phyloP scores from a whole-genome alignment of 2,797 vertebrate species.

The Huso huso region DNA sequence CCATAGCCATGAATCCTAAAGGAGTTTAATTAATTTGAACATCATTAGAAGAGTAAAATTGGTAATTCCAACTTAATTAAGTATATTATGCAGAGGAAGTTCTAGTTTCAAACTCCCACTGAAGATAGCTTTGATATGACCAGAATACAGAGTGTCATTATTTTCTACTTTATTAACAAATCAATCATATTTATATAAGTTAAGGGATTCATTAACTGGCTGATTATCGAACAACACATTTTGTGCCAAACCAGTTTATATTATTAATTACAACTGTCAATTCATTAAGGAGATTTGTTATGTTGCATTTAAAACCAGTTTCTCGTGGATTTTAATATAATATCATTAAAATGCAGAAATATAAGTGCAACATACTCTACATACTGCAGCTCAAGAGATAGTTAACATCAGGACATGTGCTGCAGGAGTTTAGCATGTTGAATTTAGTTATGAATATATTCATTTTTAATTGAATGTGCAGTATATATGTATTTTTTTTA shows the following conservation, averaged over 20 bases:
- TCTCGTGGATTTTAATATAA: conserved; percentile 40
- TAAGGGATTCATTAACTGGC: no score
- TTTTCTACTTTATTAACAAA: no score
- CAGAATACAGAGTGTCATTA: no score
- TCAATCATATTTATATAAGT: no score
- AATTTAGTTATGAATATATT: no score
- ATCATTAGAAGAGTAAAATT: conserved; percentile 56
- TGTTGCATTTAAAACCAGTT: conserved; percentile 30
- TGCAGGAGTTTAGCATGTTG: no score
- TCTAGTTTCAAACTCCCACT: no score
- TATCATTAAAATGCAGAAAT: conserved; percentile 33
- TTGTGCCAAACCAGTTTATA: conserved; percentile 37
- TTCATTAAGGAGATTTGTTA: conserved; percentile 15
- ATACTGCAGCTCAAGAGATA: not conserved
- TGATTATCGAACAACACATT: conserved; percentile 14
- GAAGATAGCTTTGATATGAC: no score
- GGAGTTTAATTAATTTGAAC: conserved; percentile 48
- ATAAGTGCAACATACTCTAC: not conserved
- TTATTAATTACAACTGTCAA: conserved; percentile 46
- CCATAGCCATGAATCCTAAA: conserved; percentile 60
- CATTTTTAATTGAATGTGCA: no score
- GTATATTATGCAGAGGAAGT: conserved; percentile 21
- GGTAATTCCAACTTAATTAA: conserved; percentile 57
- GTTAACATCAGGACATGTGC: not conserved
- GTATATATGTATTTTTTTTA: no score